phyloP scores from a whole-genome alignment of 2,797 vertebrate species.

The Pitangus sulphuratus region DNA sequence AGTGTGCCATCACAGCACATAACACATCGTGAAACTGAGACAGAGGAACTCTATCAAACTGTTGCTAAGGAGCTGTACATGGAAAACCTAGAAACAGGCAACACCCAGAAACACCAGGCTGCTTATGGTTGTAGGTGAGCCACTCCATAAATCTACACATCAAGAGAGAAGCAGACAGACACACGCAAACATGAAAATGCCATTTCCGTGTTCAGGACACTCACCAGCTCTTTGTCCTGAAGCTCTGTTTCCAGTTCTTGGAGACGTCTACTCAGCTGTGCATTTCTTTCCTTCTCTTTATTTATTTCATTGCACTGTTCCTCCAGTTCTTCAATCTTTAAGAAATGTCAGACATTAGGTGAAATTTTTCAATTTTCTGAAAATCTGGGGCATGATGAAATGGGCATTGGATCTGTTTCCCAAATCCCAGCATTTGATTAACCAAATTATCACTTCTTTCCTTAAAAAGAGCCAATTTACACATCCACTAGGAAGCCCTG shows the following conservation, averaged over 20 bases:
- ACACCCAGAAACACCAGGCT: not conserved
- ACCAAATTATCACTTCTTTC: not conserved
- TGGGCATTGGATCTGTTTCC: not conserved
- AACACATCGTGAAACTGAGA: not conserved
- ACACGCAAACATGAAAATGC: not conserved
- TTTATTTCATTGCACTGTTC: constrained; percentile 87
- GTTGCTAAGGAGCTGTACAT: not conserved
- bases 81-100: not conserved
- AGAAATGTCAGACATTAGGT: not conserved
- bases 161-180: not conserved
- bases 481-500: not conserved
- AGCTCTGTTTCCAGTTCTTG: constrained; percentile 90
- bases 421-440: not conserved
- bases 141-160: not conserved
- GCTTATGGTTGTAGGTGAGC: not conserved
- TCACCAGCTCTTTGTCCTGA: constrained; percentile 92
- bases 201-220: not conserved
- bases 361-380: not conserved
- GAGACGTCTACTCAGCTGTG: constrained; percentile 84
- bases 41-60: not conserved
- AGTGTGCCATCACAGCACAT: not conserved
- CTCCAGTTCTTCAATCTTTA: constrained; percentile 90
- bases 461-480: constrained; percentile 9
- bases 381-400: not conserved
- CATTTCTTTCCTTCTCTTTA: constrained; percentile 89